Base-by-base conservation (phyloP, 2,797 vertebrate species). In the Varecia variegata region DNA sequence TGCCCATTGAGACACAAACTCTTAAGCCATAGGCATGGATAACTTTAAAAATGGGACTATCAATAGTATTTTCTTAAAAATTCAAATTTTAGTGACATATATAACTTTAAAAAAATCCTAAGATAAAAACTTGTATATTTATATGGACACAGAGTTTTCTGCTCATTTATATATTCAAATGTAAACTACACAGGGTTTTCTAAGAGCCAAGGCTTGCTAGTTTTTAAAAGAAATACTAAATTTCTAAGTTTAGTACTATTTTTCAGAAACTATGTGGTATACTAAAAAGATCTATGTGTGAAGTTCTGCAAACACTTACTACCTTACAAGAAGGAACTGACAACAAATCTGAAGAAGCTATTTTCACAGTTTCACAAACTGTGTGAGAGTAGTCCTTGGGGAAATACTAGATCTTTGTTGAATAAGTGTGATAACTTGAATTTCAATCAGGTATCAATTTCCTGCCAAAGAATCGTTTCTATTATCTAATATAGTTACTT, bases 401-500 rank as follows among this genome's bases (percentile, higher is more conserved):
- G 94, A 94, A 97, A 93, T 70, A 89, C 35, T 38, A 52, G n/a
- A 54, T 88, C 83, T 92, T 94, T 93, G 91, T 77, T 92, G 92
- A 94, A 58, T 87, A 91, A 90, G 50, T 91, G 62, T 76, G 83
- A 84, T 89, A 95, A 80, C 82, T 95, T 95, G 94, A 92, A 97
- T 98, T 96, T 97, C 65, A 94, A 94, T 86, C 94, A 95, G 81
- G 38, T 92, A 94, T 87, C 76, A 96, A 82, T 83, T 90, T 96
- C 79, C 70, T 97, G 80, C 85, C 80, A 96, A 88, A 20, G 18
- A 84, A 65, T 73, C 81, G 18, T 91, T 35, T 93, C 67, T 84
- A 12, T 86, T 96, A 92, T 88, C 62, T 95, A 94, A 89, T 77
- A 82, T 11, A 86, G 52, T 68, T 84, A 83, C 58, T 91, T 93